Percentiles rank a stretch among this genome's conserved stretches.
These are phyloP conservation scores for Gallinago media DNA, from an alignment of 2,113 vertebrate genomes.

Conservation along the genomic window DNA sequence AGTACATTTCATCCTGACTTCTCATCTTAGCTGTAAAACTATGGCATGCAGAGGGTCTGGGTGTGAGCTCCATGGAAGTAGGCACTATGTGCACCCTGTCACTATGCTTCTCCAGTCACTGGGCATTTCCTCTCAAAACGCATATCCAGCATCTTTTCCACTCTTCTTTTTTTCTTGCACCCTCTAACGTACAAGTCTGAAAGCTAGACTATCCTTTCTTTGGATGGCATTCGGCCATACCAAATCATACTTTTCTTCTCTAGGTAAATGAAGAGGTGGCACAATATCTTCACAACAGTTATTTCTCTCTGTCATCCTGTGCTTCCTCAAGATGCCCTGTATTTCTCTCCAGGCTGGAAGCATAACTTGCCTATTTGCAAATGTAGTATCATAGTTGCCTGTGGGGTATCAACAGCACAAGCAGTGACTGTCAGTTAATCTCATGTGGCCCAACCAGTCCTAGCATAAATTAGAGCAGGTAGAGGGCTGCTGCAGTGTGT, in stretches of 20 bases:
- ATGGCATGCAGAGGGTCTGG: rapidly evolving
- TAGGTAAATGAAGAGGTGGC: not conserved
- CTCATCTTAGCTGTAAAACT: not conserved
- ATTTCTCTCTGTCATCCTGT: not conserved
- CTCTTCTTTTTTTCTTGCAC: not conserved
- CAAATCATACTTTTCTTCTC: not conserved
- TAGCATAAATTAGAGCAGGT: no score
- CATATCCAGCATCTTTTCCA: not conserved
- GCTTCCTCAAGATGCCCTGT: not conserved
- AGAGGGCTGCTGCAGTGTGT: no score
- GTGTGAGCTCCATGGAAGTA: rapidly evolving
- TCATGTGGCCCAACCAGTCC: no score
- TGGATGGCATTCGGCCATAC: not conserved
- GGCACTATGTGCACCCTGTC: not conserved
- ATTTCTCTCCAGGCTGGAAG: not conserved
- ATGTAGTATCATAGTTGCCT: not conserved
- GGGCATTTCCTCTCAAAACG: not conserved
- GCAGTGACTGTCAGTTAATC: no score
- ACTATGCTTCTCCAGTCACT: not conserved
- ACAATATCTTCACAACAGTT: not conserved
- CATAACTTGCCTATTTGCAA: not conserved
- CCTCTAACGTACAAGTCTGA: not conserved
- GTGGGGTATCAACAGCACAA: not conserved
- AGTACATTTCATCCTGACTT: not conserved
- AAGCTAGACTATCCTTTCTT: not conserved